Evolutionary conservation across 2,113 vertebrate genomes (phyloP), one percentile per base, ranked within the genome.

Genomic region (Bambusicola thoracicus): DNA sequence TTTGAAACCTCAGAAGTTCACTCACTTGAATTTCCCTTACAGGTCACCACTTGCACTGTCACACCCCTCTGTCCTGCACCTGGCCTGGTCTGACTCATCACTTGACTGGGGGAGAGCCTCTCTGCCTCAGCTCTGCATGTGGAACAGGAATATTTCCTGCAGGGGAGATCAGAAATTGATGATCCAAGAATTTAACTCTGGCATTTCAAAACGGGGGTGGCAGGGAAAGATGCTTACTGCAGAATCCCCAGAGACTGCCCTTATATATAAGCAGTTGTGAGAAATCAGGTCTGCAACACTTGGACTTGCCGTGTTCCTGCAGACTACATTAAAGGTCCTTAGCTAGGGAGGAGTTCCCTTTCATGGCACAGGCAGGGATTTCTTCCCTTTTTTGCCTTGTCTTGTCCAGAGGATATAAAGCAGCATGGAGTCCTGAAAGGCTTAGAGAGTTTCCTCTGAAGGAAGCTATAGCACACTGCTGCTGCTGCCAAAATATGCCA

Each of bases 51-150:
- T 92, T 93, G 96, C 1, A 22, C 83, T 83, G 92, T 91, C 95
- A 96, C 89, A 90, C 92, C 94, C 92, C 91, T 83, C 62, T 91
- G 91, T 73, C 94, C 95, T 78, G 80, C 94, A 95, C 95, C 94
- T 94, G 95, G 94, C 94, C 20, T 48, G 43, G 13, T 83, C 91
- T 94, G 90, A 94, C 92, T 96, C 94, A 96, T 51, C 85, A 92
- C 94, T 81, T 27, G 29, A 75, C 81, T n/a, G 59, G 87, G 82
- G 25, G 30, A n/a, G 4, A 70, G 79, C 87, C 25, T 51, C 46
- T 69, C 34, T 51, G 48, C 68, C 36, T 77, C 85, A 32, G 25
- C 19, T 27, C 86, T n/a, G 61, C 77, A 12, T 43, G 43, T 81
- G 8, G 75, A 93, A 68, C 0, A 7, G 89, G 66, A 87, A 43